Evolutionary conservation across 1,140 invertebrate species (phyloP).

Genomic region (Drosophila erecta): DNA sequence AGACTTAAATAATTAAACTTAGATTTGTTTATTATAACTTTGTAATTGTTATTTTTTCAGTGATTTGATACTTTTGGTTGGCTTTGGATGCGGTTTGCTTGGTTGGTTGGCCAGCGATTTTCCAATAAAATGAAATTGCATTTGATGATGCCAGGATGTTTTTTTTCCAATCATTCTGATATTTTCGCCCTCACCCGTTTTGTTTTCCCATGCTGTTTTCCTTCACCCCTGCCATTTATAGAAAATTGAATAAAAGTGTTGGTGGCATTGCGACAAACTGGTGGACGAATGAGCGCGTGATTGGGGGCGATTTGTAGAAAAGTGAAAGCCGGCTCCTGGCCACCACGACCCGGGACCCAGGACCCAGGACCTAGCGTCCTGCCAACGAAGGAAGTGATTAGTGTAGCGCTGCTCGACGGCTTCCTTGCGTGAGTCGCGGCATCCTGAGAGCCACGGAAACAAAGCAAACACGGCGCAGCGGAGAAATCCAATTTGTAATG

Average conservation of each 20-base stretch:
- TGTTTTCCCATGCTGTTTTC: constrained; percentile 32
- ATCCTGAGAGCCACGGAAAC: constrained; percentile 29
- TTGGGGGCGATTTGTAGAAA: constrained; percentile 64
- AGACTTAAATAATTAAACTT: too few species aligned
- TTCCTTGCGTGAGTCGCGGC: constrained; percentile 35
- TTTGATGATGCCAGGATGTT: constrained; percentile 79
- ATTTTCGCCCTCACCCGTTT: constrained; percentile 19
- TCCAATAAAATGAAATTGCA: constrained; percentile 80
- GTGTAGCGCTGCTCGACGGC: constrained; percentile 31
- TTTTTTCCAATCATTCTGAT: constrained; percentile 57
- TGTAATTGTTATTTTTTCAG: neutral
- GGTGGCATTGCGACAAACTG: constrained; percentile 79
- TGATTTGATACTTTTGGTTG: constrained; percentile 32
- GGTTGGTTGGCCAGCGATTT: constrained; percentile 77
- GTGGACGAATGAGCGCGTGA: constrained; percentile 74
- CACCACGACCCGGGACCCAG: neutral
- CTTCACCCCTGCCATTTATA: constrained; percentile 58
- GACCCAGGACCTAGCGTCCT: constrained; percentile 15
- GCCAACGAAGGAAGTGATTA: constrained; percentile 69
- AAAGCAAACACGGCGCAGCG: constrained; percentile 57
- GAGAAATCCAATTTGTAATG: constrained; percentile 69
- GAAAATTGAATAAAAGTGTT: constrained; percentile 82
- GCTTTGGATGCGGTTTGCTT: constrained; percentile 58
- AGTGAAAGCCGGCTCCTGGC: constrained; percentile 29
- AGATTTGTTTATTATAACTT: too few species aligned